Evolutionary conservation across 2,797 vertebrate species (phyloP), one percentile per base, ranked within the genome.

Genomic region (Trematomus bernacchii): DNA sequence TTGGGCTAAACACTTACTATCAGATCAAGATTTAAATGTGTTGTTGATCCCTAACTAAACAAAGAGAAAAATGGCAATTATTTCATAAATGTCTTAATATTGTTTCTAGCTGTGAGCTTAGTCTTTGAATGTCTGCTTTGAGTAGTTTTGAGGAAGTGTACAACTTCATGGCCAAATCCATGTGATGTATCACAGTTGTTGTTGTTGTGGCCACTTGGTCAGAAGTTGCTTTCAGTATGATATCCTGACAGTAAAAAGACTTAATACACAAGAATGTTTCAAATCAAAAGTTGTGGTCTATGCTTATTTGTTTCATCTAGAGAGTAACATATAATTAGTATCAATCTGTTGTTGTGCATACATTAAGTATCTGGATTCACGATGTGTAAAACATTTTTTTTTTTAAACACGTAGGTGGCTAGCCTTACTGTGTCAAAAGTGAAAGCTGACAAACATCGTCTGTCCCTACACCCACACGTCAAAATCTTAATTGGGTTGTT

Each of bases 41-140:
- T 88, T 73, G 88, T 86, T 57, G 63, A 70, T 77, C 80, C 66
- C 82, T 82, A 87, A 88, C 84, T 66, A 77, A 80, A 73, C 67
- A 67, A 77, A 52, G n/a, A 33, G 64, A 82, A 64, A 85, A n/a
- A n/a, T n/a, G n/a, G n/a, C n/a, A n/a, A n/a, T 80, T 84, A 90
- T 76, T 73, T 65, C 61, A 70, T 76, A 67, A 60, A 66, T 55
- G 58, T 47, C 65, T 77, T 58, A 87, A 85, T 83, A 82, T 80
- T 78, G 46, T 80, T 85, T 73, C 62, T 62, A 78, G 64, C 47
- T 79, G 67, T 1, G 18, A 55, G 57, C 55, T 79, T 51, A 70
- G 74, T 53, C 55, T 51, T 73, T 64, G 37, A 53, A 46, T 23
- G 59, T 74, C 66, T 80, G 21, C 14, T 48, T 52, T 37, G 12